Evolutionary conservation across 2,113 vertebrate species (phyloP), one percentile per base, ranked within the genome.

Genomic region (Empidonax traillii): DNA sequence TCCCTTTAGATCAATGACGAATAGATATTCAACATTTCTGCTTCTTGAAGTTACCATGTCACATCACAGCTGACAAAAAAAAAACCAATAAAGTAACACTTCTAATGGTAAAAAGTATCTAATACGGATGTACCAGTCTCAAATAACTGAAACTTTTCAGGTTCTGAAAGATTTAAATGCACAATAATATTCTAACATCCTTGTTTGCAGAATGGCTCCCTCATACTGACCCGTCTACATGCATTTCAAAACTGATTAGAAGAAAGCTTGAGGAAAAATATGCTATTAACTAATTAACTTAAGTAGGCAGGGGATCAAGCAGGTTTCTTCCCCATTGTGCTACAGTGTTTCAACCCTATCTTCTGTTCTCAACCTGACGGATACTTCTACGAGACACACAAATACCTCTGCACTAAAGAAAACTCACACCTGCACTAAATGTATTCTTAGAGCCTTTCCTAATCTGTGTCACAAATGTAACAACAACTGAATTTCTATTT

Each of bases 221-320:
- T 77, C 72, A 56, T n/a, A 79, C 8, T 59, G 52, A 87, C 46
- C 33, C 21, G 58, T 76, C 47, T 3, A 63, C 28, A 33, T 8
- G 33, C 21, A 84, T 66, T 96, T 85, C 68, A 69, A 91, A 95
- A 80, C 39, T 46, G 63, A 71, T n/a, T 80, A 87, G 75, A 83
- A 82, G n/a, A 76, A 96, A 93, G 49, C 44, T 89, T 44, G 33
- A 94, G 55, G 67, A 88, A 95, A 96, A 87, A 91, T 79, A 74
- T 23, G 39, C 74, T 89, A 86, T 93, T 95, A 95, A 94, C 80
- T 96, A 95, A 97, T 96, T 94, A 96, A 85, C 87, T 88, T 90
- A 78, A 96, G 80, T 61, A 85, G 43, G 39, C 25, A 61, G 39
- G 37, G 84, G 96, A 96, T 95, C 88, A 93, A 90, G 77, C 8